These are phyloP conservation scores for Eilema sororculum DNA, from an alignment of 2,888 invertebrate genomes.

Conservation along the genomic window DNA sequence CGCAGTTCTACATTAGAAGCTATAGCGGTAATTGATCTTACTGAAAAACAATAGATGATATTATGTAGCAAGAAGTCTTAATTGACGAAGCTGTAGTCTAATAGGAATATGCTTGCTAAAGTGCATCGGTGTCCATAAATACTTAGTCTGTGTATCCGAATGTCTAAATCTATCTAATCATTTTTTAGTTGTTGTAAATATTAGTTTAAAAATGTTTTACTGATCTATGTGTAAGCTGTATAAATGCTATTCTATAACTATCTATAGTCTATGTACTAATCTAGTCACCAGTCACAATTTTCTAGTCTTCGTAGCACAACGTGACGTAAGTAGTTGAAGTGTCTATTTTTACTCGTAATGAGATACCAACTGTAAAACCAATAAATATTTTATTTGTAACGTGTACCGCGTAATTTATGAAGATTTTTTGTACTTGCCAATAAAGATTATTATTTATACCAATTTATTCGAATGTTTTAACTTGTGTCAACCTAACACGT, in stretches of 20 bases:
- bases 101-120: conserved; percentile 40
- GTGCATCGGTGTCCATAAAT: conserved; percentile 43
- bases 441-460: conserved; percentile 31
- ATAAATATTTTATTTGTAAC: conserved; percentile 32
- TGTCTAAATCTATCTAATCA: conserved; percentile 9
- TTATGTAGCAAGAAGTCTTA: neutral
- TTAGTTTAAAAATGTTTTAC: conserved; percentile 42
- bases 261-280: conserved; percentile 36
- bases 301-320: conserved; percentile 57
- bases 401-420: conserved; percentile 33
- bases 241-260: conserved; percentile 48
- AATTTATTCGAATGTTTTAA: neutral
- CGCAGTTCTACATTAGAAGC: neutral
- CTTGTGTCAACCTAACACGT: neutral
- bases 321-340: conserved; percentile 35
- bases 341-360: conserved; percentile 43
- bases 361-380: conserved; percentile 28
- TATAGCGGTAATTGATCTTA: neutral
- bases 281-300: conserved; percentile 42
- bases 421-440: conserved; percentile 60
- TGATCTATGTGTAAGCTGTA: conserved; percentile 52
- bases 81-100: neutral
- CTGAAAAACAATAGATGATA: neutral
- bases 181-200: too few relatives aligned
- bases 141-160: conserved; percentile 34